Conservation (phyloP, 2,888 invertebrate species). For the Idaea dimidiata region DNA sequence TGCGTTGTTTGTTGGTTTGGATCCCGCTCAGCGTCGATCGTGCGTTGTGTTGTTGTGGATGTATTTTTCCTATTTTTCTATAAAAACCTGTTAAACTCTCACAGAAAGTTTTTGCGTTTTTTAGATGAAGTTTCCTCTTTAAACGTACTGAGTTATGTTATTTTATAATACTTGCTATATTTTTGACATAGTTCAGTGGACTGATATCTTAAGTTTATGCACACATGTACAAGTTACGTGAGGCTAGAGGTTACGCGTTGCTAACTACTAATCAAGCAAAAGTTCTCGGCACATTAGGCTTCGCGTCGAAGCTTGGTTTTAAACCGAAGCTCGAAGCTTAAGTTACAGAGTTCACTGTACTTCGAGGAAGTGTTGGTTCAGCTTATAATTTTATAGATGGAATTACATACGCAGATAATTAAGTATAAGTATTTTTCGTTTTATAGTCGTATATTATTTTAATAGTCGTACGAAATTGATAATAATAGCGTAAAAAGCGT, state of each 20-base stretch:
- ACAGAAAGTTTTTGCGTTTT: too few relatives aligned
- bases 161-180: not conserved
- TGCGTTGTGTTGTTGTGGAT: too few relatives aligned
- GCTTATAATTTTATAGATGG: not conserved
- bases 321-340: slow-evolving; percentile 4
- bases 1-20: too few relatives aligned
- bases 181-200: not conserved
- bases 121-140: too few relatives aligned
- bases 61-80: too few relatives aligned
- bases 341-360: slow-evolving; percentile 3
- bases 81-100: too few relatives aligned
- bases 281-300: slow-evolving; percentile 23
- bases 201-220: not conserved
- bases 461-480: not conserved
- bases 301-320: slow-evolving; percentile 9
- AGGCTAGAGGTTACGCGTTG: slow-evolving; percentile 7
- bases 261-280: slow-evolving; percentile 24
- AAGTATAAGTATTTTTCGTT: not conserved
- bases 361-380: not conserved
- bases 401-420: not conserved
- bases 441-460: not conserved
- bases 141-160: too few relatives aligned
- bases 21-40: too few relatives aligned
- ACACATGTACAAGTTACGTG: not conserved
- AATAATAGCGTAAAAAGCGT: not conserved